Base-by-base conservation (phyloP, 2,113 vertebrate species). In the Psettodes erumei region DNA sequence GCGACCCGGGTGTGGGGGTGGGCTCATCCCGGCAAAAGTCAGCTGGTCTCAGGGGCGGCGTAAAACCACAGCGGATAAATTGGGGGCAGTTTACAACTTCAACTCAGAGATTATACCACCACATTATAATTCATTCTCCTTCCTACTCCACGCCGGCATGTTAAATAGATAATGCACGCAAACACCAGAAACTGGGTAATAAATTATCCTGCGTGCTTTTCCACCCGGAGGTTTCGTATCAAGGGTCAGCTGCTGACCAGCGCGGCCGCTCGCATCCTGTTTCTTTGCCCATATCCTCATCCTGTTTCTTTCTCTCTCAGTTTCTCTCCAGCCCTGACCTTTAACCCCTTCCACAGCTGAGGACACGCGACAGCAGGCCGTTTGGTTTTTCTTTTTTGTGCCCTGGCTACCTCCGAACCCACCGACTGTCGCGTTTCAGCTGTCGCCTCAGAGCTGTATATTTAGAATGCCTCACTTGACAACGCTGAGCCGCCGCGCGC, bases 31-130 rank as follows among this genome's bases (percentile, higher is more conserved):
- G 32, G 32, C 50, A 42, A 28, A 16, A 35, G 61, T 88, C 73
- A 86, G 76, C 88, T 86, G 86, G 83, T 71, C 33, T 71, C 62
- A 56, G 30, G n/a, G 64, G 13, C 79, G 43, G 79, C 15, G 55
- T 70, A 25, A n/a, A 30, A 47, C 65, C 37, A 30, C 7, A 0
- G 38, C 7, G 3, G 21, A 25, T 43, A 60, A 35, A 63, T 4
- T 0, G 8, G 6, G 13, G 0, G 37, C 4, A 4, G 2, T 53
- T 35, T 13, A 58, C 19, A 21, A 30, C 8, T 19, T 21, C 33
- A 27, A 47, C 8, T 18, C 18, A n/a, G 6, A 62, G 8, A 30
- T 37, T 6, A 62, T 11, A 9, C 4, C 12, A 15, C 4, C 9
- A 30, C 3, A 16, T 21, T 2, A 12, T 21, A 3, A 43, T n/a